Evolutionary conservation across 1,140 invertebrate species (phyloP), one percentile per base, ranked within the genome.

Genomic region (Matsumurasca onukii): DNA sequence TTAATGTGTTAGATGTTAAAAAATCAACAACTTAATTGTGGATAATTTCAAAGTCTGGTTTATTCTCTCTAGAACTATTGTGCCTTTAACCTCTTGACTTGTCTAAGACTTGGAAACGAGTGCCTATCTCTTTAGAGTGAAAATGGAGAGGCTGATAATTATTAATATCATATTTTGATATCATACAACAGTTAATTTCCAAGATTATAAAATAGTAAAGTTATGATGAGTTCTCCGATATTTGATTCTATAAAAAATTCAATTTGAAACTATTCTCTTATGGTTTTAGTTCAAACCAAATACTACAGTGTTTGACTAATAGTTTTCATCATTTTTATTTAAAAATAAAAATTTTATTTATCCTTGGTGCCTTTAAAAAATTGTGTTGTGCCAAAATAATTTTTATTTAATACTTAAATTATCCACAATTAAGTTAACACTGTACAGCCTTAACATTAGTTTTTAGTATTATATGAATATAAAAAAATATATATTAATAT

Each of bases 401-500:
- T 3, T 27, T 29, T 59, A 3, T 59, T 22, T 27, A 59, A 52
- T n/a, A n/a, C n/a, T n/a, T n/a, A n/a, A 59, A 59, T 12, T 27
- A 59, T 59, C 55, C 55, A 27, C 55, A 59, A 59, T 59, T 59
- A 59, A 59, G 55, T 59, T 52, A 59, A 59, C 25, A 59, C 22
- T 59, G 55, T 59, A 59, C 30, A 59, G 55, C 55, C 55, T 59
- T 59, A 59, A 59, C 25, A 24, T 59, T 59, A 59, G 55, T 59
- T 59, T 59, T 15, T 59, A 59, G 22, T 59, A 59, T 59, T 29
- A 59, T 59, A 59, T 59, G 30, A 9, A 39, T 39, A 39, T 39
- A 39, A 9, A 39, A 39, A 39, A 9, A 59, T 52, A 52, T 59
- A 59, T 59, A 59, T 59, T 59, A 59, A 59, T 59, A 59, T 59